Evolutionary conservation across 2,888 invertebrate genomes (phyloP).

Genomic region (Tholera decimalis): DNA sequence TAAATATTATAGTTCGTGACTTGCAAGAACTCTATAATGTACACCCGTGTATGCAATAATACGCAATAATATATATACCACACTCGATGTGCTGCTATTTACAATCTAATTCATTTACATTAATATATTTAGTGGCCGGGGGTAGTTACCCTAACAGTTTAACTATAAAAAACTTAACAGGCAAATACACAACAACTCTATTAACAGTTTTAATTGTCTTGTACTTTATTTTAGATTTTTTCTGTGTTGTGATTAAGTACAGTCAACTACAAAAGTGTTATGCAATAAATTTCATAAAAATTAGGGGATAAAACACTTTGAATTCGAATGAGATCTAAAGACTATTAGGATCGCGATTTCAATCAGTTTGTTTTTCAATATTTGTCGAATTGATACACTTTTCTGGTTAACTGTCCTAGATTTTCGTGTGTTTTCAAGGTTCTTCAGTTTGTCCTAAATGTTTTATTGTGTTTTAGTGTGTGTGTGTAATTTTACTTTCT

Average conservation of each 20-base stretch:
- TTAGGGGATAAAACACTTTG: not conserved
- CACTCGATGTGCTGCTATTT: constrained; percentile 69
- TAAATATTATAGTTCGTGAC: constrained; percentile 20
- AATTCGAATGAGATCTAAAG: not conserved
- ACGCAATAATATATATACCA: constrained; percentile 60
- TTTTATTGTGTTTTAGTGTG: too few relatives aligned
- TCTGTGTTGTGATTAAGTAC: constrained; percentile 56
- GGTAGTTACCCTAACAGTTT: constrained; percentile 61
- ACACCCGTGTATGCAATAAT: constrained; percentile 66
- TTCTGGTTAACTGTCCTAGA: constrained; percentile 59
- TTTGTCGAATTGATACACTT: constrained; percentile 19
- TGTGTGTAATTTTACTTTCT: constrained; percentile 63
- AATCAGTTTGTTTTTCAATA: not conserved
- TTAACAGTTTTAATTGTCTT: constrained; percentile 53
- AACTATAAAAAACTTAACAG: constrained; percentile 55
- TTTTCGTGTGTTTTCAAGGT: constrained; percentile 61
- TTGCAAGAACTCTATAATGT: constrained; percentile 56
- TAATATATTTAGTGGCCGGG: constrained; percentile 55
- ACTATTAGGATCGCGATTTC: not conserved
- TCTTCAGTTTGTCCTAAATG: constrained; percentile 53
- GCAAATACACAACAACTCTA: constrained; percentile 38
- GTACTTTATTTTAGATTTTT: constrained; percentile 34
- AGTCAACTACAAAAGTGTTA: constrained; percentile 34
- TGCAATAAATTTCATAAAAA: not conserved
- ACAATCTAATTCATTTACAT: constrained; percentile 51